Evolutionary conservation across 2,797 vertebrate species (phyloP).

Genomic region (Chelon labrosus): DNA sequence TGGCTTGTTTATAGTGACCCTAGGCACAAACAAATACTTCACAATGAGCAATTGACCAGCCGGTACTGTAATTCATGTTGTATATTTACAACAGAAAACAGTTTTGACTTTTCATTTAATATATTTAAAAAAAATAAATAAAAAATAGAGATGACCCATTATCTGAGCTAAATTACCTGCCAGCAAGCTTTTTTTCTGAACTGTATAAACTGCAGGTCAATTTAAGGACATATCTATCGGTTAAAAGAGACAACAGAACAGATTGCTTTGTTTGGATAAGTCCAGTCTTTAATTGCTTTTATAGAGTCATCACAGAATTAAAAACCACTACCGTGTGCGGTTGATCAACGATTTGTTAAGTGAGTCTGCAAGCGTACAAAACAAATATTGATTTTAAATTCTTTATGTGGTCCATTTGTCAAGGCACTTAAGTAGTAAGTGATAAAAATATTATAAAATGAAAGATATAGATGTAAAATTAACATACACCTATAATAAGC

Average conservation of each 20-base stretch:
- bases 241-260: neutral
- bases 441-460: neutral
- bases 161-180: neutral
- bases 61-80: constrained; percentile 7
- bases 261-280: neutral
- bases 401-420: neutral
- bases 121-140: neutral
- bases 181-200: neutral
- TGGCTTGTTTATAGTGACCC: neutral
- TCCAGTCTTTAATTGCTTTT: neutral
- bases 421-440: neutral
- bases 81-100: neutral
- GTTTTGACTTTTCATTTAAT: too few species aligned
- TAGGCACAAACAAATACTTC: constrained; percentile 14
- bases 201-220: neutral
- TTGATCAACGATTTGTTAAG: constrained; percentile 22
- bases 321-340: neutral
- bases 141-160: neutral
- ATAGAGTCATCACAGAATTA: neutral
- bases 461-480: neutral
- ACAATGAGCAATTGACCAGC: neutral
- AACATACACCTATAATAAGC: neutral
- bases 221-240: neutral
- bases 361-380: neutral
- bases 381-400: neutral